Evolutionary conservation across 2,888 invertebrate species (phyloP), one percentile per base, ranked within the genome.

Genomic region (Plutella xylostella): DNA sequence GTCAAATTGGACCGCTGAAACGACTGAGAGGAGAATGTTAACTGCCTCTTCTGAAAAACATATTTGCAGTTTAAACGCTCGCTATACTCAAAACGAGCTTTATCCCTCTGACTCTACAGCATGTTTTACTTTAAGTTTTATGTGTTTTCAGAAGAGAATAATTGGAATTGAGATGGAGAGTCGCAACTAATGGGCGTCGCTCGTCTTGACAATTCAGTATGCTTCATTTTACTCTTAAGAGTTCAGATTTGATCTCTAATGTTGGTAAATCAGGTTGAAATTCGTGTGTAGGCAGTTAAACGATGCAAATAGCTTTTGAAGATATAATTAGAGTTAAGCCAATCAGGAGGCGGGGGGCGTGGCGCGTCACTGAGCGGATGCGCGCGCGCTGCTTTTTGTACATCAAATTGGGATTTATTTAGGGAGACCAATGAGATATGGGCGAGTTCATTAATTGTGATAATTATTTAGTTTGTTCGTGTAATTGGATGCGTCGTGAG

Each of bases 381-480:
- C 74, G 70, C 68, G 49, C 42, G 69, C 69, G 72, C 61, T 50
- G 42, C 47, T 54, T 64, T 58, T 60, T 58, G 60, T 58, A 60
- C 60, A 68, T 75, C 70, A 71, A 75, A 70, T 65, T 65, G 60
- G 68, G 65, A 72, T 73, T 76, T 80, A 82, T 80, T 77, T 72
- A 70, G 63, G 63, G 63, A 61, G 56, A 51, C 57, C 54, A 48
- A 60, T 77, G 80, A 82, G 65, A 68, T 70, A 82, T 79, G 70
- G 53, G 63, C 49, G 55, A 52, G 65, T 56, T 68, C 78, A 80
- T 82, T 80, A 82, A 82, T 83, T 73, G 76, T 76, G 73, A 78
- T 83, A 78, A 79, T 83, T 80, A 83, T 82, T 79, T 79, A 76
- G 82, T 78, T 78, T 69, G 75, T 70, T 61, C 47, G 57, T 63